phyloP scores from a whole-genome alignment of 2,113 vertebrate species.

The Oreotragus oreotragus region DNA sequence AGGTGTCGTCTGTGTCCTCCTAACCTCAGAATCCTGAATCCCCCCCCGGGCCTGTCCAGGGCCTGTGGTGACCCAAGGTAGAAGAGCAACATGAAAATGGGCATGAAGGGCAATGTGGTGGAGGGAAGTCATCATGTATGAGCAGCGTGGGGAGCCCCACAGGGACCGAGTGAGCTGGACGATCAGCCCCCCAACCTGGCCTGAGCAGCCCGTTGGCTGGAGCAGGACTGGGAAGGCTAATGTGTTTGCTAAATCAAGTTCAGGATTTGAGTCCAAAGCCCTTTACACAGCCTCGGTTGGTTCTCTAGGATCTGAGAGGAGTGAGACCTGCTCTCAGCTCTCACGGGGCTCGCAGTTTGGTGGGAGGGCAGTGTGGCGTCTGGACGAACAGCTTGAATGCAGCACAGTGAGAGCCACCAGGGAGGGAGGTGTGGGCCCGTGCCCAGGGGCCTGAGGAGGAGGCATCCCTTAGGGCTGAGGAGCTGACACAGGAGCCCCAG shows the following conservation, averaged over 20 bases:
- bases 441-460: neutral
- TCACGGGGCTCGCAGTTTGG: accelerated
- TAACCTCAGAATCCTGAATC: neutral
- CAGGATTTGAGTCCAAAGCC: neutral
- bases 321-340: neutral
- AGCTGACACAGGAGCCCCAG: accelerated
- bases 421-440: neutral
- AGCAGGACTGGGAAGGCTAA: neutral
- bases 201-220: neutral
- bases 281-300: neutral
- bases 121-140: neutral
- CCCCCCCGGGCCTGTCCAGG: no score
- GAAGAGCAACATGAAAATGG: neutral
- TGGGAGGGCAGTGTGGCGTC: neutral
- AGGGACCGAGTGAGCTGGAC: accelerated
- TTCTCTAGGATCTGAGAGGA: neutral
- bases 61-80: accelerated
- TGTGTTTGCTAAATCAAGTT: no score
- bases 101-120: neutral
- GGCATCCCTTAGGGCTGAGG: neutral
- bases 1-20: neutral
- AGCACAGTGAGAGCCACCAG: neutral
- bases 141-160: neutral
- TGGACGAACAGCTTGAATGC: neutral
- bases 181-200: neutral